Conservation (phyloP, 2,797 vertebrate species). For the Rhodeus uyekii region DNA sequence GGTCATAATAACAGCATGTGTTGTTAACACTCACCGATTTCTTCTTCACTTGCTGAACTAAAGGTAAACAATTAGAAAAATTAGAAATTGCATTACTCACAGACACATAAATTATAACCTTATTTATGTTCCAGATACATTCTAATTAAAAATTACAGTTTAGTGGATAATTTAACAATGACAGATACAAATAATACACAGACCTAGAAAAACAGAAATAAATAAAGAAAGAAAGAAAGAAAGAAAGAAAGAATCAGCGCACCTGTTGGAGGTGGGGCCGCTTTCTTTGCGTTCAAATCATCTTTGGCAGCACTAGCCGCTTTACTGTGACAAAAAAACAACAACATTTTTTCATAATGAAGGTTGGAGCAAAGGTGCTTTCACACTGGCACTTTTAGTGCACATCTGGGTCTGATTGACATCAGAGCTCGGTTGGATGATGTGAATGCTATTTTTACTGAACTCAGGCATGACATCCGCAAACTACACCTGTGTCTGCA, state of each 20-base stretch:
- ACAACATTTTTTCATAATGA: background rate
- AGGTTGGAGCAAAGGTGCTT: background rate
- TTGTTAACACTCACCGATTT: slow-evolving; percentile 95
- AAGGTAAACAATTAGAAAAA: slow-evolving; percentile 68
- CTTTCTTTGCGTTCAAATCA: slow-evolving; percentile 94
- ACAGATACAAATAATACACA: background rate
- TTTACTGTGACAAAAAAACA: slow-evolving; percentile 81
- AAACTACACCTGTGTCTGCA: no score
- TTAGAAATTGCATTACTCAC: slow-evolving; percentile 37
- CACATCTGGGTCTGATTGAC: background rate
- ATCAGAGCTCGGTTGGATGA: background rate
- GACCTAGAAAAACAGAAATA: background rate
- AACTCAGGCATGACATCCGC: no score
- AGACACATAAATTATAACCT: background rate
- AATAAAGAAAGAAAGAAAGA: background rate
- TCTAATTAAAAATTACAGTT: slow-evolving; percentile 1
- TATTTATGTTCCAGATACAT: background rate
- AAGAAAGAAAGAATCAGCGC: slow-evolving; percentile 59
- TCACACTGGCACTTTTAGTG: background rate
- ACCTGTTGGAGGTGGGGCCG: slow-evolving; percentile 94
- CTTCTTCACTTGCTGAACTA: slow-evolving; percentile 97
- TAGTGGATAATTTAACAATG: background rate
- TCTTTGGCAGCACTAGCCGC: slow-evolving; percentile 87
- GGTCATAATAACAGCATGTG: background rate
- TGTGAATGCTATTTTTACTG: background rate